Conservation (phyloP, 2,797 vertebrate genomes). For the Darevskia mixta region DNA sequence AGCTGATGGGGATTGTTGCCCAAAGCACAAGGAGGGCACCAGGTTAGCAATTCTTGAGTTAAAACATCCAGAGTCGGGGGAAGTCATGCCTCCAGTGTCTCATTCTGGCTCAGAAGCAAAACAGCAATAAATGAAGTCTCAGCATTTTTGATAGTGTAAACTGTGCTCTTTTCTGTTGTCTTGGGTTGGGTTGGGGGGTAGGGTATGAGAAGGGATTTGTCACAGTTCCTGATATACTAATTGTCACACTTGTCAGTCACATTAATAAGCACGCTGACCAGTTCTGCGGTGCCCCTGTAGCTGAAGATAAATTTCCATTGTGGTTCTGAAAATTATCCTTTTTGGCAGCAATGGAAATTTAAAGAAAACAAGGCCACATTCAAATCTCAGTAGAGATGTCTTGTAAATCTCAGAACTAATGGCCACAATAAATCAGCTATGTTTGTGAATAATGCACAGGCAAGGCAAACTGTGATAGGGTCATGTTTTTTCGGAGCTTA, state of each 20-base stretch:
- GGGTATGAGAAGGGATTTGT: background rate
- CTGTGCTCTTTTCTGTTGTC: background rate
- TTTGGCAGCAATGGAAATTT: background rate
- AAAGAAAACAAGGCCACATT: background rate
- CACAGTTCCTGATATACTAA: slow-evolving; percentile 1
- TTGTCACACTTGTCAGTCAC: slow-evolving; percentile 7
- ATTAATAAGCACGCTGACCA: background rate
- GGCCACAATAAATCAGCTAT: background rate
- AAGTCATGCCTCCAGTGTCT: background rate
- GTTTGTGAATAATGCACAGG: background rate
- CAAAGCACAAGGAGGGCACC: too few species aligned
- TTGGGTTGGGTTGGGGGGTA: background rate
- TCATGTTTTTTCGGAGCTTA: background rate
- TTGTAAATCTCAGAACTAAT: background rate
- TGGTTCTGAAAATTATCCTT: background rate
- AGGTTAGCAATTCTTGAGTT: too few species aligned
- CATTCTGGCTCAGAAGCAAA: background rate
- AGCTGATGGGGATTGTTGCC: too few species aligned
- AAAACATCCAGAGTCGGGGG: background rate
- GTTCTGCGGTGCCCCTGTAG: background rate
- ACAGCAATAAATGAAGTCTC: background rate
- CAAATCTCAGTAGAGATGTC: background rate
- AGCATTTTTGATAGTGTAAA: background rate
- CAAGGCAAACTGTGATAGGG: background rate
- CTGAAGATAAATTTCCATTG: slow-evolving; percentile 15